Percentiles rank a stretch among this genome's conserved stretches.
These are phyloP conservation scores for Parthenolecanium corni DNA, from an alignment of 2,888 invertebrate species.

Conservation along the genomic window DNA sequence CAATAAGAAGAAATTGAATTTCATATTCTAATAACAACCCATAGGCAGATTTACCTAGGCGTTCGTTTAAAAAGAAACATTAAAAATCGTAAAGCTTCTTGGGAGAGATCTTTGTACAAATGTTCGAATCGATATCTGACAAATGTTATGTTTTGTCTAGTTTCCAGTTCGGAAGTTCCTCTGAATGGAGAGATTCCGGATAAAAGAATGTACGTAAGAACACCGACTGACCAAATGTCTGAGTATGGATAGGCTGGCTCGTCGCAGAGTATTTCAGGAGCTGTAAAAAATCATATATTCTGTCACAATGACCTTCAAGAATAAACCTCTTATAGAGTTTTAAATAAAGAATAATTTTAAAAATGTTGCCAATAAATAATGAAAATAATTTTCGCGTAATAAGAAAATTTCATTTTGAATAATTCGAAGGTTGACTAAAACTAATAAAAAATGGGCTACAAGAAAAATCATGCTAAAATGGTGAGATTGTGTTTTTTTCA, in stretches of 20 bases:
- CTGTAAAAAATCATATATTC: conserved; percentile 38
- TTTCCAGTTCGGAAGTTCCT: conserved; percentile 69
- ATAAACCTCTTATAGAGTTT: no score
- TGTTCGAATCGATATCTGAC: conserved; percentile 88
- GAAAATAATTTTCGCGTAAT: no score
- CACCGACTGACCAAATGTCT: conserved; percentile 94
- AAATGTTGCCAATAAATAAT: no score
- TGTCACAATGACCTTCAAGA: no score
- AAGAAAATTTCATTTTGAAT: no score
- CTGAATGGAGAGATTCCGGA: conserved; percentile 87
- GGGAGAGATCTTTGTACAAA: conserved; percentile 86
- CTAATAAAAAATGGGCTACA: no score
- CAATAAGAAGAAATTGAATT: not conserved
- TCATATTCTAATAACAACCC: not conserved
- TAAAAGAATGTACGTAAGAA: conserved; percentile 78
- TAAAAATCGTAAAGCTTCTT: conserved; percentile 83
- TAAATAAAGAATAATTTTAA: no score
- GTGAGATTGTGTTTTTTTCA: no score
- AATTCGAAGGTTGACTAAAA: no score
- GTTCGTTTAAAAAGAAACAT: conserved; percentile 91
- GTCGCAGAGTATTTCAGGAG: conserved; percentile 79
- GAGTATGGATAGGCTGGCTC: conserved; percentile 80
- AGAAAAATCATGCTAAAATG: no score
- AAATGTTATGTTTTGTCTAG: conserved; percentile 79
- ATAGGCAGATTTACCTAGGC: conserved; percentile 65